A percentile compares a stretch with the other conserved stretches of the same genome.
Conservation (phyloP, 2,797 vertebrate genomes). For the Sarcophilus harrisii region DNA sequence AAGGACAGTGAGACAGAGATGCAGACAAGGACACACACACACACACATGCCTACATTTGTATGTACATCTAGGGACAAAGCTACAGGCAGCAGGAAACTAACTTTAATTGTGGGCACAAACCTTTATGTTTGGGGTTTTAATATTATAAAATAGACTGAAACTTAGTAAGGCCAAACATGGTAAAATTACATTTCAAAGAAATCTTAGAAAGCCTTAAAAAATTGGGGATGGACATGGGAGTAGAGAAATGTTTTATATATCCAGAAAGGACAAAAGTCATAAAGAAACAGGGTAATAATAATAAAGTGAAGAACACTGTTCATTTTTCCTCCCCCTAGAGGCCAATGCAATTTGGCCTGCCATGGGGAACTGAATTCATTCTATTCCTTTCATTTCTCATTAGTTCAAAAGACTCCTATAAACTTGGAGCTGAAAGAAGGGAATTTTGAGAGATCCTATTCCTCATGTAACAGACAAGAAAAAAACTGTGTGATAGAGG, state of each 20-base stretch:
- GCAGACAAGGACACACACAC: neutral
- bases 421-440: neutral
- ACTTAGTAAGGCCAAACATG: neutral
- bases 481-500: neutral
- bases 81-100: neutral
- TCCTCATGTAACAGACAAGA: neutral
- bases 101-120: neutral
- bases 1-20: neutral
- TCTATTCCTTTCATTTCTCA: neutral
- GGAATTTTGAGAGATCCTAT: neutral
- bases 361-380: constrained; percentile 1
- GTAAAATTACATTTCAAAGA: constrained; percentile 16
- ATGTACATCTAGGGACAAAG: neutral
- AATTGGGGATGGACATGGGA: neutral
- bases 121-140: neutral
- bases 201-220: neutral
- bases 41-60: neutral
- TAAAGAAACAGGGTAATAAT: neutral
- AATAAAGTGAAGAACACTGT: neutral
- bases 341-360: constrained; percentile 27
- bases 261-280: neutral
- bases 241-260: neutral
- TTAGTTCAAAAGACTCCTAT: neutral
- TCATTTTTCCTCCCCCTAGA: constrained; percentile 14
- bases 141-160: constrained; percentile 17